These are phyloP conservation scores for Agraylea sexmaculata DNA, from an alignment of 1,140 invertebrate species.

Conservation along the genomic window DNA sequence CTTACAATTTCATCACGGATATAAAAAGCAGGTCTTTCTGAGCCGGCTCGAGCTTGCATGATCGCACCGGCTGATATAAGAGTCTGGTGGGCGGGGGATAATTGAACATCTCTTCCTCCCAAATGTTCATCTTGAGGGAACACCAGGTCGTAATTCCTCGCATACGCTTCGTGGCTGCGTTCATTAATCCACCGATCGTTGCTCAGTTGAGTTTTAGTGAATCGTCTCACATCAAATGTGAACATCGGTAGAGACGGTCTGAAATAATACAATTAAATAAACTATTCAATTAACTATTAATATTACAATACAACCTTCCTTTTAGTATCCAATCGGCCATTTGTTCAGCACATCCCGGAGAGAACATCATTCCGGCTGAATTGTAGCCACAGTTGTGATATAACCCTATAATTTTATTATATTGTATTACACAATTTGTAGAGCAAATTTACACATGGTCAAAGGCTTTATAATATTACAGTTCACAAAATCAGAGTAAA, in stretches of 20 bases:
- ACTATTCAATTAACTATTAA: background rate
- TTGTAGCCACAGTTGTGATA: slow-evolving; percentile 83
- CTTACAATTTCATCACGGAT: slow-evolving; percentile 36
- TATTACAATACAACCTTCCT: slow-evolving; percentile 51
- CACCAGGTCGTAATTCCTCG: slow-evolving; percentile 72
- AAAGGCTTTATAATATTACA: too few species aligned
- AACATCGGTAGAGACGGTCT: slow-evolving; percentile 77
- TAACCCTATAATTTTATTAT: too few species aligned
- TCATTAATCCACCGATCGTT: slow-evolving; percentile 64
- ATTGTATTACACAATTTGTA: too few species aligned
- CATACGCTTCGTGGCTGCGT: slow-evolving; percentile 76
- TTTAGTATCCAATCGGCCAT: slow-evolving; percentile 72
- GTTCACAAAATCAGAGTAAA: too few species aligned
- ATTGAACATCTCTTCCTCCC: slow-evolving; percentile 52
- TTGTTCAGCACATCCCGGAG: slow-evolving; percentile 73
- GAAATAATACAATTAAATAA: slow-evolving; percentile 10
- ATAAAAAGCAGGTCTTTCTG: slow-evolving; percentile 71
- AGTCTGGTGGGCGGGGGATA: slow-evolving; percentile 40
- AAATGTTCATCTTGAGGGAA: slow-evolving; percentile 78
- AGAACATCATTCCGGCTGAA: slow-evolving; percentile 82
- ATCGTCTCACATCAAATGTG: slow-evolving; percentile 68
- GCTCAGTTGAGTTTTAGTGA: slow-evolving; percentile 54
- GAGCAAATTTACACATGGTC: too few species aligned
- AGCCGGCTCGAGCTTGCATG: slow-evolving; percentile 76
- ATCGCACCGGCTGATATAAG: slow-evolving; percentile 61